Evolutionary conservation across 92 coral and sea anemone genomes (phyloP), one percentile per base, ranked within the genome.

Genomic region (Parazoanthus atlanticus): DNA sequence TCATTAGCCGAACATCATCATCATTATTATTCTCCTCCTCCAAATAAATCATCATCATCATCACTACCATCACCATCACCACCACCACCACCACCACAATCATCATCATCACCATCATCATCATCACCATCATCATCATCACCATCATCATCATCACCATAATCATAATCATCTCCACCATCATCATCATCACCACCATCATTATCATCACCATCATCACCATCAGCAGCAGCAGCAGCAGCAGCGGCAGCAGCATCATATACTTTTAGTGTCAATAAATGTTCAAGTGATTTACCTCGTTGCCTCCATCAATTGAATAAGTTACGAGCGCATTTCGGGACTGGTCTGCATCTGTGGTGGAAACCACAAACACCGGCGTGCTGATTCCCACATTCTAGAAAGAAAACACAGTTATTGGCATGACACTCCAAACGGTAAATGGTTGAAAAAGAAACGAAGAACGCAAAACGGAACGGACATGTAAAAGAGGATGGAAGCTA

Each of bases 331-430:
- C 93, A 74, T 88, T 91, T 32, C 89, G 90, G 6, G 94, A 86
- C 47, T 86, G 80, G 85, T 96, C 99, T 30, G 80, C 96, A 81
- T 96, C 99, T 72, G 90, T 88, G 29, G 99, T 94, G 31, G 93
- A 89, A 21, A 93, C 96, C 31, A 91, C 89, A 33, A 93, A 91
- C 5, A 95, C 93, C 2, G 93, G 92, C 58, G 90, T 90, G 7
- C 93, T 93, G 17, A 90, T 69, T 26, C 91, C 88, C 0, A 85
- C 89, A 86, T 96, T 94, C 98, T 96, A 83, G 56, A 40, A 76
- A 41, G 16, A 5, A 16, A 16, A 77, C 4, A 58, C 29, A 4
- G 19, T 21, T 30, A 52, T 13, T 52, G 19, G 3, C 58, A 52
- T 2, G 21, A 19, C 21, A 52, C 21, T 52, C 49, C 49, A 46